Evolutionary conservation across 2,797 vertebrate genomes (phyloP).

Genomic region (Borostomias antarcticus): DNA sequence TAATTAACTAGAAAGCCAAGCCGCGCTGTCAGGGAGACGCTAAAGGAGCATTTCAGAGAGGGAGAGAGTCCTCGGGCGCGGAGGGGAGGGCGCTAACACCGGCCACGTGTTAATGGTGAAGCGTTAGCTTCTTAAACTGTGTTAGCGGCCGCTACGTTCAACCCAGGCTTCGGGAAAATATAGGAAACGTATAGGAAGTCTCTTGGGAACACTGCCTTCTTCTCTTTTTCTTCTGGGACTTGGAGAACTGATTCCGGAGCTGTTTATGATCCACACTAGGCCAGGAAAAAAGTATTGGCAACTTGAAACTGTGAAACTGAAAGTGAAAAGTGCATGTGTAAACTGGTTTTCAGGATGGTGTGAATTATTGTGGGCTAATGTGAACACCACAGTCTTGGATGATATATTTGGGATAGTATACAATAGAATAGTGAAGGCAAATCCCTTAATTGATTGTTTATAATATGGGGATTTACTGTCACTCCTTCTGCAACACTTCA

Average conservation of each 20-base stretch:
- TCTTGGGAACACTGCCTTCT: slow-evolving; percentile 51
- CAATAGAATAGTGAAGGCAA: not conserved
- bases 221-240: slow-evolving; percentile 47
- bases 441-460: not conserved
- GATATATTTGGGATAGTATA: not conserved
- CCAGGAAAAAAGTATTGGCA: not conserved
- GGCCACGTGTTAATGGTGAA: slow-evolving; percentile 78
- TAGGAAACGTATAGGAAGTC: slow-evolving; percentile 62
- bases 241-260: slow-evolving; percentile 54
- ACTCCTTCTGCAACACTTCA: too few relatives aligned
- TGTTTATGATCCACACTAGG: too few relatives aligned
- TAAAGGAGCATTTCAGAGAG: slow-evolving; percentile 80
- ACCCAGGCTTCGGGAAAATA: slow-evolving; percentile 52
- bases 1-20: slow-evolving; percentile 97
- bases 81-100: slow-evolving; percentile 74
- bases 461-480: not conserved
- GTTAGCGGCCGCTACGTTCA: slow-evolving; percentile 63
- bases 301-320: slow-evolving; percentile 1
- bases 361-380: not conserved
- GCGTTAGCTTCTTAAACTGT: slow-evolving; percentile 73
- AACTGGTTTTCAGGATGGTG: not conserved
- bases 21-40: slow-evolving; percentile 84
- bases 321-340: not conserved
- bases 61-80: slow-evolving; percentile 66
- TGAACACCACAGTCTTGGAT: too few relatives aligned